Evolutionary conservation across 2,113 vertebrate species (phyloP).

Genomic region (Brachyistius frenatus): DNA sequence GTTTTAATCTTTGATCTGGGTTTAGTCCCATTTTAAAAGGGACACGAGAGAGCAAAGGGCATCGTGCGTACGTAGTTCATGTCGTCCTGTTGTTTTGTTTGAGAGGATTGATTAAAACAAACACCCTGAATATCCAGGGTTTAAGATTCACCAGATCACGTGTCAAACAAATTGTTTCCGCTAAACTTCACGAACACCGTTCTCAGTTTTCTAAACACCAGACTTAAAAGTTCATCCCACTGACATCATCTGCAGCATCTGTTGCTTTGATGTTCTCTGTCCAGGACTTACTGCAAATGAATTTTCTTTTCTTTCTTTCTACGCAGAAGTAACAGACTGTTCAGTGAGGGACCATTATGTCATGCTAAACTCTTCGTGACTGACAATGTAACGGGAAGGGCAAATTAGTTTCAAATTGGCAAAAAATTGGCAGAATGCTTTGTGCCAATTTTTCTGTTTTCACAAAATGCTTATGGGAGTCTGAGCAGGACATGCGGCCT

Average conservation of each 20-base stretch:
- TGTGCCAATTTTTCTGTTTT: slow-evolving; percentile 10
- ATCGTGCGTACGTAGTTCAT: not conserved
- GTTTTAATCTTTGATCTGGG: slow-evolving; percentile 44
- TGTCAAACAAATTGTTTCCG: too few relatives aligned
- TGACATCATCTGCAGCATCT: not conserved
- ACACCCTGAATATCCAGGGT: not conserved
- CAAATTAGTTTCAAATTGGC: slow-evolving; percentile 15
- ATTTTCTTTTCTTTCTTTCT: slow-evolving; percentile 1
- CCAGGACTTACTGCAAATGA: slow-evolving; percentile 2
- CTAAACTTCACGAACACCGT: not conserved
- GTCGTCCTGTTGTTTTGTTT: slow-evolving; percentile 16
- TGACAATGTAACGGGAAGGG: slow-evolving; percentile 27
- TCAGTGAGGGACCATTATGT: slow-evolving; percentile 56
- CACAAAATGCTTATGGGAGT: slow-evolving; percentile 21
- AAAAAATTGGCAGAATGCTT: not conserved
- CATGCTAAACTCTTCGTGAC: slow-evolving; percentile 35
- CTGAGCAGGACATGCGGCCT: too few relatives aligned
- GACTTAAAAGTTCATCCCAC: not conserved
- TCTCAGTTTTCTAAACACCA: not conserved
- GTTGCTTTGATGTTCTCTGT: slow-evolving; percentile 17
- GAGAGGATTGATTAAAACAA: not conserved
- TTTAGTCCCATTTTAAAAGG: slow-evolving; percentile 9
- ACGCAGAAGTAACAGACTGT: slow-evolving; percentile 8
- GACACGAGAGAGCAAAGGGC: not conserved
- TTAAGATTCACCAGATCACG: not conserved